Evolutionary conservation across 2,113 vertebrate species (phyloP).

Genomic region (Neoarius graeffei): DNA sequence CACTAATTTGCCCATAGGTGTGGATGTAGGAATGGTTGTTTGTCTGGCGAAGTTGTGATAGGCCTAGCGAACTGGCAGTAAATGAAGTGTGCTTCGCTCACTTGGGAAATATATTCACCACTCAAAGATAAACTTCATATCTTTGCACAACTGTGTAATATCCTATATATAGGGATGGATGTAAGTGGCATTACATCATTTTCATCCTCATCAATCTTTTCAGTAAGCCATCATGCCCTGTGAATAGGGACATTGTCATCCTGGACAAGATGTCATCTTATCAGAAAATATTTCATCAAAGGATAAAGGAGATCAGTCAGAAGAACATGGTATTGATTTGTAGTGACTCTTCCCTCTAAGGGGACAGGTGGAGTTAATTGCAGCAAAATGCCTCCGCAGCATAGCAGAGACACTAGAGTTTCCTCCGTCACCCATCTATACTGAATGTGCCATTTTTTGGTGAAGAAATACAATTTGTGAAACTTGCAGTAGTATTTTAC

Average conservation of each 20-base stretch:
- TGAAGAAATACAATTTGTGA: neutral
- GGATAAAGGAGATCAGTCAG: neutral
- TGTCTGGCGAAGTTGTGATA: too few relatives aligned
- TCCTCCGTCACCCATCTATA: neutral
- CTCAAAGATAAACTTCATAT: too few relatives aligned
- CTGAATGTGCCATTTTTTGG: neutral
- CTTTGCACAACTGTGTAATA: too few relatives aligned
- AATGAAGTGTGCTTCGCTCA: too few relatives aligned
- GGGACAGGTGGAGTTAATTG: neutral
- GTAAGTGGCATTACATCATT: too few relatives aligned
- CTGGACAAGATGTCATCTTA: neutral
- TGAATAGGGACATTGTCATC: neutral
- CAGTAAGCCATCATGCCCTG: neutral
- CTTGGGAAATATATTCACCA: too few relatives aligned
- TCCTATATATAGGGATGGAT: too few relatives aligned
- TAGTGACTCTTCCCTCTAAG: neutral
- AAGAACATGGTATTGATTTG: neutral
- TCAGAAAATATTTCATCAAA: conserved; percentile 2
- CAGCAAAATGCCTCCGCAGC: neutral
- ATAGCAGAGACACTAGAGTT: neutral
- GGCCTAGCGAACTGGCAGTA: too few relatives aligned
- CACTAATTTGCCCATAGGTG: too few relatives aligned
- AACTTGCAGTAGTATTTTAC: neutral
- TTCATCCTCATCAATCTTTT: neutral
- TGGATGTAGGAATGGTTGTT: too few relatives aligned